Conservation (phyloP, 2,888 invertebrate species). For the Philopedon plagiatum region DNA sequence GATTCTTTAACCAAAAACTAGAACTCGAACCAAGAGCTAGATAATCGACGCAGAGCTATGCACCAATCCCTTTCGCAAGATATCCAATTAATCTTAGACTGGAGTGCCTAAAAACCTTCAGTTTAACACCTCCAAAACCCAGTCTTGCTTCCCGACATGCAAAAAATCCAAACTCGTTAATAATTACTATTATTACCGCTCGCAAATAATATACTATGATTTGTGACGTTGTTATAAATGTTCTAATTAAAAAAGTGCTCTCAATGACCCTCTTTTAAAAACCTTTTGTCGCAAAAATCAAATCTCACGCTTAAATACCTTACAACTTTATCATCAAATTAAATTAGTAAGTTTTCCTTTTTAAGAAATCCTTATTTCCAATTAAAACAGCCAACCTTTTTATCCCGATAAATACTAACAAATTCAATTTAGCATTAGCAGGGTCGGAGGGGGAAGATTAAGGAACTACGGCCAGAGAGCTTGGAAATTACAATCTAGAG, state of each 20-base stretch:
- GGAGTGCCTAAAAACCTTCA: no score
- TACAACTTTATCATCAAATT: constrained; percentile 12
- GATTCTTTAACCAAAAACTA: no score
- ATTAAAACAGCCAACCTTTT: constrained; percentile 40
- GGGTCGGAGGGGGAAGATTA: constrained; percentile 19
- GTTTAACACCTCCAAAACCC: no score
- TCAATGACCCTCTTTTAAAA: not conserved
- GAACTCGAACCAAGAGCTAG: no score
- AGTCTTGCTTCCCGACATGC: no score
- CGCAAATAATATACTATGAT: no score
- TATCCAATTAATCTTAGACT: no score
- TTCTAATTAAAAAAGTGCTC: not conserved
- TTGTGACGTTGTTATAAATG: no score
- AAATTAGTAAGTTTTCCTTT: constrained; percentile 37
- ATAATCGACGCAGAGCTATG: no score
- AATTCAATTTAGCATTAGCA: constrained; percentile 47
- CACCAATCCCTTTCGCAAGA: no score
- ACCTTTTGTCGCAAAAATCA: not conserved
- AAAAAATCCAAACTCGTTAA: no score
- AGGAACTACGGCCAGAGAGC: constrained; percentile 21
- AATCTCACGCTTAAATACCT: constrained; percentile 10
- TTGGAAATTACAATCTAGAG: not conserved
- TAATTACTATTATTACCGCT: no score
- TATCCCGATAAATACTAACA: constrained; percentile 46
- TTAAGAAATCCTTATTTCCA: constrained; percentile 30